Evolutionary conservation across 2,797 vertebrate genomes (phyloP), one percentile per base, ranked within the genome.

Genomic region (Sebastes dallii): DNA sequence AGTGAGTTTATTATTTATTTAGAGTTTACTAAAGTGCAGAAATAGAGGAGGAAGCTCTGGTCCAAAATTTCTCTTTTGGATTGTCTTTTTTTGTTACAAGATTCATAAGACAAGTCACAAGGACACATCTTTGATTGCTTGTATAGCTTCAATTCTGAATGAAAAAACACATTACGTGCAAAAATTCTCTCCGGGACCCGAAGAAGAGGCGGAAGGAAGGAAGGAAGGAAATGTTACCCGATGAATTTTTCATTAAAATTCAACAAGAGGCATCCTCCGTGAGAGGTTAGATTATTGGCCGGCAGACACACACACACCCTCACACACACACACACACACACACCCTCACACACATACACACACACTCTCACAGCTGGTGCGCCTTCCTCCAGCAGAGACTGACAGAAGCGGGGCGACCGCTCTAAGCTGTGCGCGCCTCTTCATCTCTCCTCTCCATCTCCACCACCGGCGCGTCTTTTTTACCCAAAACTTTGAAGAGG

Each of bases 211-310:
- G 59, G 85, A 42, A 14, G 39, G 39, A 42, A 42, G 36, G 36
- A 32, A 81, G 62, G 72, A 90, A 39, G 62, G 72, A 90, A 84
- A 89, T 84, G 85, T 87, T 89, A 84, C 76, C 77, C 83, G 71
- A 79, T 75, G 68, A 83, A 20, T 66, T 84, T 88, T 79, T 78
- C 90, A 93, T 94, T 92, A 89, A 90, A 88, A 94, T 93, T 94
- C 94, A 90, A 75, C 87, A 90, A 86, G 88, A 92, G 84, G 78
- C 88, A 78, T 85, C 86, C 86, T 92, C 87, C 88, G 91, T 93
- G 91, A 94, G 92, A 91, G 92, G 91, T 92, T 91, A 91, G 89
- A 91, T 93, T 94, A 93, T 92, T 93, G 92, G 92, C 88, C 91
- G 86, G 79, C 79, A 86, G 77, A 66, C 72, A 39, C 75, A 20